Conservation (phyloP, 92 coral and sea anemone genomes). For the Virgularia gustaviana region DNA sequence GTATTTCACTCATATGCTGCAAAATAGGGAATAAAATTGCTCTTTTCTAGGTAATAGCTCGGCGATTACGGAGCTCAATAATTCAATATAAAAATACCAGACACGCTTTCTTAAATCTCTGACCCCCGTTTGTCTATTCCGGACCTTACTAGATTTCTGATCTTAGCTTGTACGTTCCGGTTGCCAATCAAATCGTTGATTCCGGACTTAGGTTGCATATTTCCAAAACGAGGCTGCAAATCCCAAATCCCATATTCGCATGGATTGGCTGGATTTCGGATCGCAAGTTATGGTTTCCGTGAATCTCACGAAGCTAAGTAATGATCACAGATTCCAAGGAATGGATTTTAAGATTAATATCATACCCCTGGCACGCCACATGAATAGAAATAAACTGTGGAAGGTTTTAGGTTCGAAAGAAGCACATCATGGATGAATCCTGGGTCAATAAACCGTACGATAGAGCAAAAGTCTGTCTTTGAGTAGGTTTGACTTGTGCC, state of each 20-base stretch:
- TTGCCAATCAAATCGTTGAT: too few species aligned
- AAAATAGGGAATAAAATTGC: neutral
- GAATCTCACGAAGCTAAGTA: too few species aligned
- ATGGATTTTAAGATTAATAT: too few species aligned
- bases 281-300: too few species aligned
- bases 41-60: neutral
- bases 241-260: too few species aligned
- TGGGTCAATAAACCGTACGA: conserved; percentile 68
- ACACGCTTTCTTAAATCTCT: too few species aligned
- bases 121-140: neutral
- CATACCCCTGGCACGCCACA: conserved; percentile 74
- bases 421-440: conserved; percentile 83
- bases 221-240: neutral
- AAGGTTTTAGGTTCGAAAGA: conserved; percentile 65
- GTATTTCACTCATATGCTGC: conserved; percentile 37
- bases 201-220: neutral
- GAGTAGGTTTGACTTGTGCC: conserved; percentile 67
- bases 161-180: too few species aligned
- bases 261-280: too few species aligned
- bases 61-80: conserved; percentile 32
- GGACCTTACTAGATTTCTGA: too few species aligned
- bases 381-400: conserved; percentile 68
- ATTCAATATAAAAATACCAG: conserved; percentile 20
- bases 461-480: conserved; percentile 72
- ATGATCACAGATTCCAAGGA: too few species aligned